These are phyloP conservation scores for Machimus rusticus DNA, from an alignment of 2,888 invertebrate species.

Conservation along the genomic window DNA sequence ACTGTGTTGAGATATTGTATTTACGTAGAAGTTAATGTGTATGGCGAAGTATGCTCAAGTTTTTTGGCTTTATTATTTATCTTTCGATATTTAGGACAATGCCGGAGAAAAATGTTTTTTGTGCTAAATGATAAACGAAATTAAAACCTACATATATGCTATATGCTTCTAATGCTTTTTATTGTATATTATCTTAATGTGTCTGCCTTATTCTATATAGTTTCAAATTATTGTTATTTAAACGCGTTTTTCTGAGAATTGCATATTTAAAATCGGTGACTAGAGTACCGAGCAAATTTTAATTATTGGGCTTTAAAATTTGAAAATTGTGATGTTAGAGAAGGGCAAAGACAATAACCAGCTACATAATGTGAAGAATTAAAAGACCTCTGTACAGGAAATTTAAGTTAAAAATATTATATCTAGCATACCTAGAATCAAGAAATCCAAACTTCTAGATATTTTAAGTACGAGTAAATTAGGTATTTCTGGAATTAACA, in stretches of 20 bases:
- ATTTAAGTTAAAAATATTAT: neutral
- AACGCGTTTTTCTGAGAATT: too few relatives aligned
- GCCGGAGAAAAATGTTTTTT: neutral
- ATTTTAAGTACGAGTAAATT: neutral
- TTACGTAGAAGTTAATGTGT: neutral
- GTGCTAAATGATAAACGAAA: neutral
- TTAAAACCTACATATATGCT: too few relatives aligned
- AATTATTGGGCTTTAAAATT: neutral
- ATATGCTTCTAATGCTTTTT: too few relatives aligned
- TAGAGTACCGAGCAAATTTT: too few relatives aligned
- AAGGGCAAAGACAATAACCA: neutral
- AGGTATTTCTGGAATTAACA: neutral
- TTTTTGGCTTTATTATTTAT: neutral
- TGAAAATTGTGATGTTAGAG: neutral
- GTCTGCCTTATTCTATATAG: too few relatives aligned
- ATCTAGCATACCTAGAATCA: neutral
- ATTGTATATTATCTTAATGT: too few relatives aligned
- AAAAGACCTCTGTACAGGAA: neutral
- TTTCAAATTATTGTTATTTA: too few relatives aligned
- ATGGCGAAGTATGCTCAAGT: neutral
- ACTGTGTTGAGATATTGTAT: neutral
- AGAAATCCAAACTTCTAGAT: neutral
- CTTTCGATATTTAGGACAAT: neutral
- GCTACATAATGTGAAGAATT: too few relatives aligned
- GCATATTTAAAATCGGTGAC: too few relatives aligned